These are phyloP conservation scores for Eupithecia pulchellata DNA, from an alignment of 2,888 invertebrate species.

Conservation along the genomic window DNA sequence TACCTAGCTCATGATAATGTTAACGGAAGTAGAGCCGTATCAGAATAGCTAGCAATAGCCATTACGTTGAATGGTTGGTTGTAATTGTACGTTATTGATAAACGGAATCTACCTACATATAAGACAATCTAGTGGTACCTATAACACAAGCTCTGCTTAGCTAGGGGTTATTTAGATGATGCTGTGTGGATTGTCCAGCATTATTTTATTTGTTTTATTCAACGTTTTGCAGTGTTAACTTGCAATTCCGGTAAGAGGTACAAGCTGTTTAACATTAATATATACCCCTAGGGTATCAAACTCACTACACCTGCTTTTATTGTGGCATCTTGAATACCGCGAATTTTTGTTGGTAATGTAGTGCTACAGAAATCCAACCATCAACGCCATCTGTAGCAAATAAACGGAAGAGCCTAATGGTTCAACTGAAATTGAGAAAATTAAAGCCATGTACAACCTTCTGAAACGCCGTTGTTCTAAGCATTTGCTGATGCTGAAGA, in stretches of 20 bases:
- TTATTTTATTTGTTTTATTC: no score
- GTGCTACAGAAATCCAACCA: neutral
- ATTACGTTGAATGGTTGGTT: constrained; percentile 13
- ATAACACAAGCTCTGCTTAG: no score
- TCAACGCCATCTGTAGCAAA: constrained; percentile 23
- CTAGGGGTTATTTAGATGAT: no score
- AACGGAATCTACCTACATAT: constrained; percentile 25
- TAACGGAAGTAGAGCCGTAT: constrained; percentile 42
- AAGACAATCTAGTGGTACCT: no score
- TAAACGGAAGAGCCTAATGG: neutral
- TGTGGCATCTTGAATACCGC: neutral
- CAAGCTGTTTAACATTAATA: neutral
- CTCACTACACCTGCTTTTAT: no score
- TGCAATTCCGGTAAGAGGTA: neutral
- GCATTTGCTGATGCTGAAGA: neutral
- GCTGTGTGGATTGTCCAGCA: no score
- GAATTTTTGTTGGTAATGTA: neutral
- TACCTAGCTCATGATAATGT: constrained; percentile 45
- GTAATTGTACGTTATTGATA: constrained; percentile 30
- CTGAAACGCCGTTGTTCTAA: neutral
- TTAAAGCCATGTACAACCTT: neutral
- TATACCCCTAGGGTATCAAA: no score
- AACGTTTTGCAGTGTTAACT: neutral
- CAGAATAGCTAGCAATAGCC: constrained; percentile 19
- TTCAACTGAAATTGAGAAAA: neutral